phyloP scores from a whole-genome alignment of 2,888 invertebrate species.

The Pomacea canaliculata region DNA sequence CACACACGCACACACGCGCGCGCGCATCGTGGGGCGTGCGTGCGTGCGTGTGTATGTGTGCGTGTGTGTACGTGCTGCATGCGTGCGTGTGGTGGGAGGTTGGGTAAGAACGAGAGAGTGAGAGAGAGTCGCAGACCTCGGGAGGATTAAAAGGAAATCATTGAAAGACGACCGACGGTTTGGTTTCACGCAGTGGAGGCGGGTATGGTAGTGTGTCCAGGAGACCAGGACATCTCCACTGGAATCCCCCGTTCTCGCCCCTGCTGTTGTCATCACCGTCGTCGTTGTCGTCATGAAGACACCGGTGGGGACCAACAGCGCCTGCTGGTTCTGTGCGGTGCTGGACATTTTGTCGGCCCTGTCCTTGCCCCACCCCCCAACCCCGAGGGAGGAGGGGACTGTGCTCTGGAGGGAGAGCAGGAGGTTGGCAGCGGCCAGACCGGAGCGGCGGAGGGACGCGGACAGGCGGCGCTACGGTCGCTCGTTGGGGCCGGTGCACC shows the following conservation, averaged over 20 bases:
- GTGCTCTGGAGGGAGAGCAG: neutral
- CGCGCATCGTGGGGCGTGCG: neutral
- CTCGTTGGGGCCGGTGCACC: neutral
- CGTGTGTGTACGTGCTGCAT: conserved; percentile 6
- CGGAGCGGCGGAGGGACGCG: neutral
- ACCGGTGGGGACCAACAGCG: conserved; percentile 17
- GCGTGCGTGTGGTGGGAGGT: neutral
- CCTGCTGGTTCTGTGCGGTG: conserved; percentile 22
- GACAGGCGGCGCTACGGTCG: neutral
- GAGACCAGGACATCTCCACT: neutral
- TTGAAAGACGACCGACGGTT: neutral
- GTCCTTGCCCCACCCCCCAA: conserved; percentile 10
- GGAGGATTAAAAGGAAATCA: neutral
- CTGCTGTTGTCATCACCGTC: neutral
- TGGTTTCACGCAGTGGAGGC: neutral
- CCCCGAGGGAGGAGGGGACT: conserved; percentile 1
- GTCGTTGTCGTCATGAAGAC: conserved; percentile 14
- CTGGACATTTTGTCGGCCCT: conserved; percentile 23
- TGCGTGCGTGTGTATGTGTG: conserved; percentile 16
- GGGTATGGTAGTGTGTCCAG: neutral
- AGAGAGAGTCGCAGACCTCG: neutral
- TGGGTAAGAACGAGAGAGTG: conserved; percentile 2
- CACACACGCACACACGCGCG: too few species aligned
- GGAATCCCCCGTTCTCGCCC: conserved; percentile 1
- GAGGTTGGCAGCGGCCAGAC: neutral